Conservation (phyloP, 2,113 vertebrate species). For the Lophura nycthemera region DNA sequence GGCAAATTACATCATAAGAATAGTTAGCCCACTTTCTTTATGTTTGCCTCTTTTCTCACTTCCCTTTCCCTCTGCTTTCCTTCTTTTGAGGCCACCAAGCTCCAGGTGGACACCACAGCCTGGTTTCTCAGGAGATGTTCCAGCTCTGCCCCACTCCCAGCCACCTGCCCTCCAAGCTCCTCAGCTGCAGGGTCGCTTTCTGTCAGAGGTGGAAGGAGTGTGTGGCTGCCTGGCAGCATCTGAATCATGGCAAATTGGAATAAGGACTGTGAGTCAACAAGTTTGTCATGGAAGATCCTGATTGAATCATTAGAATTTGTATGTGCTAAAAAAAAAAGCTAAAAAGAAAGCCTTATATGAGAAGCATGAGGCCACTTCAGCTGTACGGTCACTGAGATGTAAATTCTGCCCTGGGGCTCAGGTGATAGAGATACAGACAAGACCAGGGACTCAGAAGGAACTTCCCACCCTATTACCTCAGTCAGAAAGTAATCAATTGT, state of each 20-base stretch:
- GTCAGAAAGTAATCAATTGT: background rate
- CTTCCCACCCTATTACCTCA: background rate
- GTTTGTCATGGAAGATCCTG: background rate
- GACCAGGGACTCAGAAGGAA: background rate
- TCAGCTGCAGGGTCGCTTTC: background rate
- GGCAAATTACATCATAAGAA: background rate
- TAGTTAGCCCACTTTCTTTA: background rate
- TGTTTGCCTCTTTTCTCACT: background rate
- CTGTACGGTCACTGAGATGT: background rate
- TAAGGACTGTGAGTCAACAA: background rate
- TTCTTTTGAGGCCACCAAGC: background rate
- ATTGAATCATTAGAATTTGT: background rate
- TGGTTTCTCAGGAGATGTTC: background rate
- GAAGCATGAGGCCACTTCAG: background rate
- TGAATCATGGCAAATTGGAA: background rate
- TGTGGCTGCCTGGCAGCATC: fast-evolving
- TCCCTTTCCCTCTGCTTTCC: background rate
- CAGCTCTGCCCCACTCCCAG: background rate
- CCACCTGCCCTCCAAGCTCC: background rate
- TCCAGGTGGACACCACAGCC: background rate
- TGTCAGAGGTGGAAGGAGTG: background rate
- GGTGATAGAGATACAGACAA: background rate
- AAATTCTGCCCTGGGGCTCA: background rate
- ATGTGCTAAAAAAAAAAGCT: background rate
- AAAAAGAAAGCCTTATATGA: background rate